These are phyloP conservation scores for Asbolus verrucosus DNA, from an alignment of 1,140 invertebrate species.

Conservation along the genomic window DNA sequence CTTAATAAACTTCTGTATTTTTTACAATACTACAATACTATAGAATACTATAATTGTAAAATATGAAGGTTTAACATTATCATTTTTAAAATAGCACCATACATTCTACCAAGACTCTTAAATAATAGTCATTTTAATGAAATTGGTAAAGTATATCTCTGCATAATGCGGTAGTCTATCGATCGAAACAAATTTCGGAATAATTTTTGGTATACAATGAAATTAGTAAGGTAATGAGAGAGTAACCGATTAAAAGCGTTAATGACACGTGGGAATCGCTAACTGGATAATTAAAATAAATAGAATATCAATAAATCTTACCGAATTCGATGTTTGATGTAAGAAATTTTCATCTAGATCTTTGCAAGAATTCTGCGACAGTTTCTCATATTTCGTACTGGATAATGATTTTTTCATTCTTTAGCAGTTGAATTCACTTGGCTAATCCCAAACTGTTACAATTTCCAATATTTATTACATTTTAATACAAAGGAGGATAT, in stretches of 20 bases:
- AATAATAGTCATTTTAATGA: neutral
- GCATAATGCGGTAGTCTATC: slow-evolving; percentile 28
- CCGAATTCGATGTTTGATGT: slow-evolving; percentile 45
- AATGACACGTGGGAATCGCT: neutral
- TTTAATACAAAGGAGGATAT: slow-evolving; percentile 13
- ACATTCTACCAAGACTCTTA: neutral
- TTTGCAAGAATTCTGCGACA: slow-evolving; percentile 53
- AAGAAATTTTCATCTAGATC: slow-evolving; percentile 51
- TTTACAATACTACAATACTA: no score
- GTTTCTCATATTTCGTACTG: slow-evolving; percentile 55
- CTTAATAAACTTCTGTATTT: no score
- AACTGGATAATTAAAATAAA: neutral
- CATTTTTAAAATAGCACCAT: no score
- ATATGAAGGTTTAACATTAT: no score
- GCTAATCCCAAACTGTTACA: neutral
- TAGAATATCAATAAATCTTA: slow-evolving; percentile 17
- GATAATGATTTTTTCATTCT: slow-evolving; percentile 56
- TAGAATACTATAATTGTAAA: no score
- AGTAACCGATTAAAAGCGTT: neutral
- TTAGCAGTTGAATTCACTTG: slow-evolving; percentile 2
- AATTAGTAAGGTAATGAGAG: neutral
- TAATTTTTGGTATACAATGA: no score
- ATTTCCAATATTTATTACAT: slow-evolving; percentile 10
- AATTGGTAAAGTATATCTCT: slow-evolving; percentile 11
- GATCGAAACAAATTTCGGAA: slow-evolving; percentile 25